Evolutionary conservation across 1,140 invertebrate genomes (phyloP), one percentile per base, ranked within the genome.

Genomic region (Drosophila tropicalis): DNA sequence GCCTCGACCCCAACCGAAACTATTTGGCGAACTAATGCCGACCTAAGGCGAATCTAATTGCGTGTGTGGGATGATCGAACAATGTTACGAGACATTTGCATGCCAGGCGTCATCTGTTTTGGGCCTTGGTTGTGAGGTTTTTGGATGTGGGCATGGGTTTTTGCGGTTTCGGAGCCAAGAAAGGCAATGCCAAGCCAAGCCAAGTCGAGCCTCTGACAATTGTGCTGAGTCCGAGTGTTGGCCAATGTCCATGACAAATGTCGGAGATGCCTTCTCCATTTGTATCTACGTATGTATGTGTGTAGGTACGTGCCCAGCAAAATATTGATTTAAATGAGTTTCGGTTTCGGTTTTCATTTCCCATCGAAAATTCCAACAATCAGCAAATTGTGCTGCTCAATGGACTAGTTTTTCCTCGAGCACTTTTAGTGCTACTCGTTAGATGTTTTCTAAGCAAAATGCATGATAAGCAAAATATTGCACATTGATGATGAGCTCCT

Each of bases 301-400:
- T 51, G 44, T 84, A 77, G 70, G 83, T 83, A 87, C 83, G 84
- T 87, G 84, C 84, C 80, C 80, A 89, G 78, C 84, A 89, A 89
- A 89, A 89, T 89, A 89, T 89, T 89, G 84, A 89, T 89, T 89
- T 89, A 89, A 89, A 89, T 89, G 84, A 89, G 85, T 89, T 89
- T 89, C 85, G 85, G 83, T 87, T 87, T 79, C 75, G 83, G 79
- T 89, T 89, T 89, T 84, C 80, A 89, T 89, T 89, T 89, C 84
- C 84, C 80, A 80, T 84, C 74, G 80, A 75, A 87, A 90, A 84
- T 79, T 87, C 77, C 71, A 78, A 76, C 85, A 89, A 89, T 89
- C 84, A 89, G 84, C 84, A 89, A 89, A 90, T 89, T 89, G 84
- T 89, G 84, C 82, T 84, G 84, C 84, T 84, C 80, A 89, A 87